phyloP scores from a whole-genome alignment of 2,888 invertebrate genomes.

The Pterostichus niger region DNA sequence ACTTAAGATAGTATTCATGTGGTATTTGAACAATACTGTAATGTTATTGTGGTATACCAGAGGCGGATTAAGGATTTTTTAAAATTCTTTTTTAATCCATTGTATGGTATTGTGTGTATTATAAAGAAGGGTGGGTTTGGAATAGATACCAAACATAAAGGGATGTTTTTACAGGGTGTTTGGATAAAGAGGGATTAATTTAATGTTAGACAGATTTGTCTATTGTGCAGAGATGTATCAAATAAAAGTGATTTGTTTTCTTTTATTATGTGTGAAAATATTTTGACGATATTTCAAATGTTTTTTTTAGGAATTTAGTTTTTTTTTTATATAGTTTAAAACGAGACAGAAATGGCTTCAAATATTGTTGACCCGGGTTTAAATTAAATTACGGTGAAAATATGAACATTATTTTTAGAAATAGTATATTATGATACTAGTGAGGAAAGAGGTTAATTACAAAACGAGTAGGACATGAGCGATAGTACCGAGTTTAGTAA shows the following conservation, averaged over 20 bases:
- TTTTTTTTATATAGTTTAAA: too few relatives aligned
- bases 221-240: neutral
- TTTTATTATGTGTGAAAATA: conserved; percentile 12
- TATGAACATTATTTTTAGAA: too few relatives aligned
- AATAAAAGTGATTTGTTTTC: neutral
- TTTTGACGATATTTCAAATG: neutral
- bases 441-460: too few relatives aligned
- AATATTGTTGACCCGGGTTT: too few relatives aligned
- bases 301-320: neutral
- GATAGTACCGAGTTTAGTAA: too few relatives aligned
- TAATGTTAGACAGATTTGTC: conserved; percentile 49
- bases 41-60: conserved; percentile 35
- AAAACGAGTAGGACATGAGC: too few relatives aligned
- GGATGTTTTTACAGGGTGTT: conserved; percentile 76
- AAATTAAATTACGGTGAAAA: too few relatives aligned
- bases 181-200: conserved; percentile 68
- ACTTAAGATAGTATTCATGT: neutral
- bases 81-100: conserved; percentile 56
- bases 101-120: conserved; percentile 39
- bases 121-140: conserved; percentile 72
- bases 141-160: conserved; percentile 74
- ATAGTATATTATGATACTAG: too few relatives aligned
- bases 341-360: too few relatives aligned
- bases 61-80: conserved; percentile 57
- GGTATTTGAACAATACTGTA: conserved; percentile 19